Conservation (phyloP, 2,113 vertebrate genomes). For the human region DNA sequence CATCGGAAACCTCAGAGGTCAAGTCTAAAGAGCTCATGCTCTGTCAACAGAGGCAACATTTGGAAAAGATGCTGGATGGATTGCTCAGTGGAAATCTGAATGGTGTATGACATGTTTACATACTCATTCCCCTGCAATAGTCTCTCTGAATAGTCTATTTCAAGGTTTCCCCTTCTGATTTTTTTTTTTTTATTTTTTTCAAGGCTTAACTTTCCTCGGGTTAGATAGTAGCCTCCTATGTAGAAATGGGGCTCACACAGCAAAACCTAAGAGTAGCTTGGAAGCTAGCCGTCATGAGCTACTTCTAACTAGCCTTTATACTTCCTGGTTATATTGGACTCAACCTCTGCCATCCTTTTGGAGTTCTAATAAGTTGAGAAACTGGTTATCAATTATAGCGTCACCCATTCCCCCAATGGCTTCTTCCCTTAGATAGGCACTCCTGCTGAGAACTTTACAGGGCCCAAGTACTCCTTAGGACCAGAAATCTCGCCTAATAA, state of each 20-base stretch:
- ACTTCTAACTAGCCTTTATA: background rate
- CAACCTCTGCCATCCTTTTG: background rate
- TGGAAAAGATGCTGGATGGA: background rate
- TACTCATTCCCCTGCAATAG: background rate
- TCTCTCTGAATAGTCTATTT: background rate
- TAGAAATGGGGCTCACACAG: background rate
- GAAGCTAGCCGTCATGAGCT: background rate
- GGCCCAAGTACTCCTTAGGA: background rate
- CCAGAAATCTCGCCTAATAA: conserved; percentile 54
- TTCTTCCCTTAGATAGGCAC: fast-evolving
- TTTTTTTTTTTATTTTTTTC: background rate
- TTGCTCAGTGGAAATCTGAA: background rate
- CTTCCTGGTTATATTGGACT: background rate
- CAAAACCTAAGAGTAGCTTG: background rate
- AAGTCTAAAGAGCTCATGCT: background rate
- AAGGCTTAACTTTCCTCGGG: background rate
- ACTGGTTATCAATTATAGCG: conserved; percentile 36
- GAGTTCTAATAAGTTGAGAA: conserved; percentile 25
- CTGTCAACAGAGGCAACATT: background rate
- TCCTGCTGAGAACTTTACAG: background rate
- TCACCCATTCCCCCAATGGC: background rate
- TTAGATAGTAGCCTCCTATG: background rate
- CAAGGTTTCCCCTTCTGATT: background rate
- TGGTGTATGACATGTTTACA: background rate
- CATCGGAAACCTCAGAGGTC: background rate